Conservation (phyloP, 1,140 invertebrate genomes). For the Drosophila seguyi region DNA sequence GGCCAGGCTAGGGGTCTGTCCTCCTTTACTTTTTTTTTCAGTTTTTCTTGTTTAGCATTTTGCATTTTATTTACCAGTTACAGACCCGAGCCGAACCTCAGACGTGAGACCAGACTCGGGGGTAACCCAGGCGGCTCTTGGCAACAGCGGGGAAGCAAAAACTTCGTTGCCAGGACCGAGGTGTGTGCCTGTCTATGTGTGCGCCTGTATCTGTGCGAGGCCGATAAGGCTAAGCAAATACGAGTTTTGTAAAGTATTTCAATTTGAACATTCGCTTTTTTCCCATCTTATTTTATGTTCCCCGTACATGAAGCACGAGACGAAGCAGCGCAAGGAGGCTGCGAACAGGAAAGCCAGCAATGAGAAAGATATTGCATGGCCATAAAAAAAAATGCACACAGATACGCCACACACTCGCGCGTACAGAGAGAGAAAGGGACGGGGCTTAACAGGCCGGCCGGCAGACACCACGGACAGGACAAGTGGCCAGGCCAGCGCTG, state of each 20-base stretch:
- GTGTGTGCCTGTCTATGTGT: slow-evolving; percentile 21
- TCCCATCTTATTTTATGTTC: slow-evolving; percentile 48
- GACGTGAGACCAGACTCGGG: slow-evolving; percentile 19
- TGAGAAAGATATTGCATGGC: slow-evolving; percentile 70
- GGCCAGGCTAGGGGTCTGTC: slow-evolving; percentile 6
- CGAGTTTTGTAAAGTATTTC: slow-evolving; percentile 78
- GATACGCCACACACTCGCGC: slow-evolving; percentile 38
- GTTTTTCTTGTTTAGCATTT: slow-evolving; percentile 6
- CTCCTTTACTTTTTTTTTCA: not conserved
- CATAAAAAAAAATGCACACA: slow-evolving; percentile 54
- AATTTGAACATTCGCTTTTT: slow-evolving; percentile 74
- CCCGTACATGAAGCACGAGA: slow-evolving; percentile 53
- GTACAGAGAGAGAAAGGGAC: slow-evolving; percentile 48
- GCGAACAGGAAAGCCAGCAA: slow-evolving; percentile 64
- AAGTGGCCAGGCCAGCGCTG: slow-evolving; percentile 64
- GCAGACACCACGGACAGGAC: slow-evolving; percentile 60
- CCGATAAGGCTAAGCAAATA: slow-evolving; percentile 76
- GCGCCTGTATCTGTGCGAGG: slow-evolving; percentile 28
- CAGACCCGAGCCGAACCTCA: slow-evolving; percentile 10
- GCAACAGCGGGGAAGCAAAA: slow-evolving; percentile 58
- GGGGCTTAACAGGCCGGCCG: slow-evolving; percentile 9
- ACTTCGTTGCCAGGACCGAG: slow-evolving; percentile 38
- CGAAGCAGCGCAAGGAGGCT: slow-evolving; percentile 28
- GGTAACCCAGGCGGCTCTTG: slow-evolving; percentile 44
- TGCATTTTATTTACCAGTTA: slow-evolving; percentile 45